phyloP scores from a whole-genome alignment of 2,797 vertebrate species.

The Podarcis lilfordi region DNA sequence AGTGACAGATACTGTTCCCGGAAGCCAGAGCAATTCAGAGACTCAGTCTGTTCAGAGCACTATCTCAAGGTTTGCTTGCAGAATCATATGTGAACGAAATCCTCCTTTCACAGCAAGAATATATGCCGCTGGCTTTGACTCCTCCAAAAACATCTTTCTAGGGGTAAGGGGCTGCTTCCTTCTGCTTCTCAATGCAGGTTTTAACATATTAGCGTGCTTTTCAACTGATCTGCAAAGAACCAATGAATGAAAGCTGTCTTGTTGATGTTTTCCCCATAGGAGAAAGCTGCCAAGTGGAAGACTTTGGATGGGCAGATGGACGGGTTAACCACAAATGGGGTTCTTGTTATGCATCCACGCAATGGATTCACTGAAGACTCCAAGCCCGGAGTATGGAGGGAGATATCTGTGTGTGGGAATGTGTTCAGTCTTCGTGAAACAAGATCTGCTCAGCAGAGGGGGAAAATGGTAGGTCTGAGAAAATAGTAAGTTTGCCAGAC shows the following conservation, averaged over 20 bases:
- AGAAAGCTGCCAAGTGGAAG: constrained; percentile 99
- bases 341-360: constrained; percentile 97
- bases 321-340: constrained; percentile 95
- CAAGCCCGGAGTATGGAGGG: constrained; percentile 97
- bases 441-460: constrained; percentile 95
- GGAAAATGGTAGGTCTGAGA: constrained; percentile 89
- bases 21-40: constrained; percentile 94
- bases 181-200: neutral
- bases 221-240: neutral
- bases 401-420: constrained; percentile 97
- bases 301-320: constrained; percentile 96
- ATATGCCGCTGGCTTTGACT: constrained; percentile 97
- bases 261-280: constrained; percentile 76
- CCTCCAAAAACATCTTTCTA: constrained; percentile 98
- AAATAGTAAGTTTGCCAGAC: neutral
- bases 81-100: constrained; percentile 95
- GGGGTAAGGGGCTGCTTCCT: constrained; percentile 84
- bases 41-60: constrained; percentile 98
- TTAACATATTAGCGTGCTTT: constrained; percentile 29
- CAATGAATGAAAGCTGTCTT: constrained; percentile 7
- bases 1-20: constrained; percentile 97
- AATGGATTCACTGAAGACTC: constrained; percentile 97
- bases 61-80: constrained; percentile 97
- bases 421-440: constrained; percentile 97
- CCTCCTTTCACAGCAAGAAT: constrained; percentile 95